Base-by-base conservation (phyloP, 2,797 vertebrate genomes). In the Dromococcyx pavoninus region DNA sequence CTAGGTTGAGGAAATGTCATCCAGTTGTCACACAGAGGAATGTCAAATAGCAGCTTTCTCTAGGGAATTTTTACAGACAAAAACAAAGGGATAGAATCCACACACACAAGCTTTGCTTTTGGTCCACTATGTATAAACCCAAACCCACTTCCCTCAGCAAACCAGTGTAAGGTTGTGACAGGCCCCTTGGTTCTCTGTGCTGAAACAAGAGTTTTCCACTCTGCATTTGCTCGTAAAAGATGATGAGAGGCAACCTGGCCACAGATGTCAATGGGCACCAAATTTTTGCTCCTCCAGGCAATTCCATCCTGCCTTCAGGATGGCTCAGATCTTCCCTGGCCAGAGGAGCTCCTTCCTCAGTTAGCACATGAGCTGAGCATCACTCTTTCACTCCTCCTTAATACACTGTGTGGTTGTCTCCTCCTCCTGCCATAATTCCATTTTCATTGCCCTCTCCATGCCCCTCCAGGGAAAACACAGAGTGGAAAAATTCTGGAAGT, bases 321-420 rank as follows among this genome's bases (percentile, higher is more conserved):
- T 5, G 21, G 41, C 13, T 24, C 44, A 67, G 33, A 9, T 28
- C 22, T 39, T 3, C 23, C n/a, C 27, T 10, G 24, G 13, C 6
- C 50, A 64, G 27, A 75, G 67, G 9, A 81, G 6, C 10, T 85
- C 28, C 9, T 19, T 61, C 32, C 35, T 35, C 43, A 64, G 22
- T 7, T 27, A 35, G n/a, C 21, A 33, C 9, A 5, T 1, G 15
- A 28, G 14, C 18, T 48, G 17, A 67, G 35, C 21, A 54, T 28
- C 32, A 15, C 19, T 12, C 24, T 69, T 35, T n/a, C n/a, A n/a
- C n/a, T n/a, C n/a, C n/a, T n/a, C 37, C 27, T 19, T 61, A 22
- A 3, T 2, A 41, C 17, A 54, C 25, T 1, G 0, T 7, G 9
- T 15, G 21, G 7, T 17, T 56, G 23, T 69, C 17, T 54, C 51